Conservation (phyloP, 2,888 invertebrate species). For the Microplitis deprimator region DNA sequence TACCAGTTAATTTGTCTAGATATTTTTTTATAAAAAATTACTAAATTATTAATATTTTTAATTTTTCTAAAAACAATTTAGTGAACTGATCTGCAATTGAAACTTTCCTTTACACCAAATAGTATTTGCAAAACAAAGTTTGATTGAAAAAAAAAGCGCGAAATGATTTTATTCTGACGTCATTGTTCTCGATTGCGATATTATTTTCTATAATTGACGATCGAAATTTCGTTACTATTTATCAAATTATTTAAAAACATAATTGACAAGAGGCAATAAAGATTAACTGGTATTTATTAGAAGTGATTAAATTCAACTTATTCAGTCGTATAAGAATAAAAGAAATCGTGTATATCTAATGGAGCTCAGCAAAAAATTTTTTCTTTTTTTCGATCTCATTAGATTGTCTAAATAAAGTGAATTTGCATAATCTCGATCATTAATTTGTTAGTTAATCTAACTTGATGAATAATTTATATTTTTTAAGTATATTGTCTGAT, state of each 20-base stretch:
- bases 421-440: not conserved
- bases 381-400: not conserved
- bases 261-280: not conserved
- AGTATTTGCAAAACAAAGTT: no score
- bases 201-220: no score
- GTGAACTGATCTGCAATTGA: no score
- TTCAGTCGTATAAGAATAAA: not conserved
- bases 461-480: not conserved
- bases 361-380: not conserved
- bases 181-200: no score
- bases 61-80: no score
- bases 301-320: not conserved
- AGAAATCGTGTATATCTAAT: not conserved
- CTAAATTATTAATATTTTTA: no score
- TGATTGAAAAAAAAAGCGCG: no score
- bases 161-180: no score
- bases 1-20: no score
- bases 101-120: no score
- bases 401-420: not conserved
- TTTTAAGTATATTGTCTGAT: not conserved
- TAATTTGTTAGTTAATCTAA: not conserved
- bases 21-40: no score
- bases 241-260: not conserved
- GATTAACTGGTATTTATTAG: not conserved
- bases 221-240: not conserved